Base-by-base conservation (phyloP, 2,113 vertebrate species). In the Paraplagusia blochii region DNA sequence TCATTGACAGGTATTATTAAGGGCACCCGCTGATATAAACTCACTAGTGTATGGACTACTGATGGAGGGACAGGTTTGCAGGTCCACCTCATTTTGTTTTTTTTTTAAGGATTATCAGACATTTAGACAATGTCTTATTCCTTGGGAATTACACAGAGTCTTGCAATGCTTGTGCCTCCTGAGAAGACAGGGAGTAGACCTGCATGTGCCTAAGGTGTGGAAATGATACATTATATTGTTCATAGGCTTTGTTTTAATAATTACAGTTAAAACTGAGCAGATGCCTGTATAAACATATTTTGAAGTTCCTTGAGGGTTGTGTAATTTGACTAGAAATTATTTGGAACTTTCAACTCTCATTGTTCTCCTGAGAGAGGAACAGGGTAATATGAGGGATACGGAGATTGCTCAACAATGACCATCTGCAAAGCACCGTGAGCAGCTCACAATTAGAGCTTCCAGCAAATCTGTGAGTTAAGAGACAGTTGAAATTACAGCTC, bases 181-280 rank as follows among this genome's bases (percentile, higher is more conserved):
- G 40, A 46, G 66, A n/a, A 76, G 73, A 69, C 64, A 70, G 72
- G 63, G 38, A 69, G 76, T 74, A 33, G 66, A 63, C 53, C 53
- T 77, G 50, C 6, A 33, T 74, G 65, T 8, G 4, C 46, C 53
- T 52, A 42, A 81, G 49, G 79, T 86, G 85, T 87, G 81, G 79
- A 85, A 83, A 85, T 90, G 78, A 84, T 86, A 77, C 85, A 88
- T 87, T 54, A 83, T 85, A 85, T 82, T 55, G 87, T 84, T 86
- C 74, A 85, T 85, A 77, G 61, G 71, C 78, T 88, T 90, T 88
- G 81, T 85, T 88, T 89, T 85, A 77, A 79, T 82, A 88, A 87
- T 90, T 85, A 77, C 77, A 54, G 68, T 85, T 80, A 83, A 83
- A 83, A 74, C 67, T 64, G 62, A 74, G 68, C 8, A 8, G 81